Evolutionary conservation across 2,797 vertebrate species (phyloP).

Genomic region (Apodemus agrarius): DNA sequence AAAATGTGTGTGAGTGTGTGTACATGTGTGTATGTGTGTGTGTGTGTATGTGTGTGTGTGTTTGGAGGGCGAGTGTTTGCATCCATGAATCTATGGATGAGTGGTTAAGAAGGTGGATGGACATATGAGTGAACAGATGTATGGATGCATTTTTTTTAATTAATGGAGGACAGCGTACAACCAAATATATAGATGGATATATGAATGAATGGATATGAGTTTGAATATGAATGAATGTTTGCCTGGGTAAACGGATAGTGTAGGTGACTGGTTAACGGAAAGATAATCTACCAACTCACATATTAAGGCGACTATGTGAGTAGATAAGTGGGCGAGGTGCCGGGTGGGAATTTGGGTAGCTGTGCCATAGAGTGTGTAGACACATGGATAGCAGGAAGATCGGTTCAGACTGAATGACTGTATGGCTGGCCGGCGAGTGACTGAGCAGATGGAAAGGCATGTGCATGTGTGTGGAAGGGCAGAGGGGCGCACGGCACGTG

Average conservation of each 20-base stretch:
- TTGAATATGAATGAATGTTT: neutral
- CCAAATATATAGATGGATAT: neutral
- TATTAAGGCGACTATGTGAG: neutral
- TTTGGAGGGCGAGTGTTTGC: neutral
- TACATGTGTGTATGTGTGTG: neutral
- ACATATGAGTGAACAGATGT: neutral
- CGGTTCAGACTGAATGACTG: too few relatives aligned
- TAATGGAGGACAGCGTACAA: too few relatives aligned
- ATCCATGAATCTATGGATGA: neutral
- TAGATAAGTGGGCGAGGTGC: neutral
- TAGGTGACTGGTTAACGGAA: neutral
- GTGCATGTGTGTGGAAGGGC: neutral
- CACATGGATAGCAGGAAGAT: neutral
- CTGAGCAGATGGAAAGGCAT: neutral
- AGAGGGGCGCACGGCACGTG: neutral
- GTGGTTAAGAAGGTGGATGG: neutral
- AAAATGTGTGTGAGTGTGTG: neutral
- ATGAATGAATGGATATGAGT: neutral
- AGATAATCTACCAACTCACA: neutral
- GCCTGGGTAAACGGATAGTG: neutral
- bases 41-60: neutral
- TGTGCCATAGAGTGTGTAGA: neutral
- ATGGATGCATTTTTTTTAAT: neutral
- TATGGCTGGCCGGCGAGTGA: neutral
- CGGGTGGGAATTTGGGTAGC: neutral